Evolutionary conservation across 2,888 invertebrate genomes (phyloP).

Genomic region (Boloria selene): DNA sequence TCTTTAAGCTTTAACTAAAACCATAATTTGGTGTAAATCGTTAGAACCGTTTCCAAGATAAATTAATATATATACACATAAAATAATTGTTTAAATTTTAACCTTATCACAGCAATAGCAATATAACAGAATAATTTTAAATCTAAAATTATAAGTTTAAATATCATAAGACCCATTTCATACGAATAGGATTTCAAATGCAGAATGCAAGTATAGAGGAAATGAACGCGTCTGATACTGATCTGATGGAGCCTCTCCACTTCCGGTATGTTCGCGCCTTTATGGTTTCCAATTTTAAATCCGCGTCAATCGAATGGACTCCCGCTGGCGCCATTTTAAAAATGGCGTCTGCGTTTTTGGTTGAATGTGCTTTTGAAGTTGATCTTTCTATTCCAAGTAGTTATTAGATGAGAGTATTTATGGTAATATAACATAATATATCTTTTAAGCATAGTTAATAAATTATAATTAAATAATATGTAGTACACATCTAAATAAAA

Average conservation of each 20-base stretch:
- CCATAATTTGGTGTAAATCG: no score
- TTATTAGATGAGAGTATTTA: no score
- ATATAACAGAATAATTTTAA: background rate
- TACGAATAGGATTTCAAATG: constrained; percentile 61
- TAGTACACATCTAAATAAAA: no score
- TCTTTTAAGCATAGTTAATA: no score
- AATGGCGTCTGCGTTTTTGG: constrained; percentile 48
- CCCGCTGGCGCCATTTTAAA: constrained; percentile 32
- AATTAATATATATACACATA: no score
- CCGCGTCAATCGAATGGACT: constrained; percentile 40
- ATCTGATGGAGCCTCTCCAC: constrained; percentile 77
- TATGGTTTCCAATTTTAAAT: constrained; percentile 77
- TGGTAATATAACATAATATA: no score
- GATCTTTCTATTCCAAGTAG: background rate
- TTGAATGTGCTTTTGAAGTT: constrained; percentile 25
- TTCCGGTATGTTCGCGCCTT: constrained; percentile 76
- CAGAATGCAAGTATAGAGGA: constrained; percentile 77
- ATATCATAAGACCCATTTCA: constrained; percentile 28
- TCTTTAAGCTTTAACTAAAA: no score
- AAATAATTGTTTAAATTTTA: no score
- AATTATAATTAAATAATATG: no score
- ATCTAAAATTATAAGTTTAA: constrained; percentile 1
- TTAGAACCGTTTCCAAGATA: no score
- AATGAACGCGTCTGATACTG: constrained; percentile 79
- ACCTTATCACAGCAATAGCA: no score